Conservation (phyloP, 2,888 invertebrate species). For the Pollenia labialis region DNA sequence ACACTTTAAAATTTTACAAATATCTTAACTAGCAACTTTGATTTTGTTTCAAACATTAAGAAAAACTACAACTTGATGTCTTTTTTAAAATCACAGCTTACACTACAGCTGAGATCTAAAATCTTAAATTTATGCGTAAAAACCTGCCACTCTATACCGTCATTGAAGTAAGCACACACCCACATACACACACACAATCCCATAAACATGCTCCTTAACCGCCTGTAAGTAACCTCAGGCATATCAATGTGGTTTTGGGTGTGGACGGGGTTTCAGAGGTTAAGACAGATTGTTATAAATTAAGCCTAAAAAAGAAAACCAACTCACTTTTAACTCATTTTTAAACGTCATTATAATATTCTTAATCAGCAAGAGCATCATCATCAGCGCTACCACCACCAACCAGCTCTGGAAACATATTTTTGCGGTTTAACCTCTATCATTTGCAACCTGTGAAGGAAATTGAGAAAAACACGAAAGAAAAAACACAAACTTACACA, state of each 20-base stretch:
- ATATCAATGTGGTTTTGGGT: constrained; percentile 48
- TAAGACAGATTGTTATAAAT: constrained; percentile 34
- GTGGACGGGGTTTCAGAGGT: not conserved
- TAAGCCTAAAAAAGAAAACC: constrained; percentile 33
- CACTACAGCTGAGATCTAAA: constrained; percentile 32
- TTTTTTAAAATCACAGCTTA: constrained; percentile 39
- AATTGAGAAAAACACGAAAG: not conserved
- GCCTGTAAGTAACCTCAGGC: constrained; percentile 24
- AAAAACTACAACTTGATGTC: constrained; percentile 29
- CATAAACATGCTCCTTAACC: not conserved
- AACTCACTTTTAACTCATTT: constrained; percentile 13
- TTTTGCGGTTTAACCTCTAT: constrained; percentile 67
- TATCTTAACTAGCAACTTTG: constrained; percentile 22
- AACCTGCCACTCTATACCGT: constrained; percentile 31
- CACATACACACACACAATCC: not conserved
- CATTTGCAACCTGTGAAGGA: constrained; percentile 50
- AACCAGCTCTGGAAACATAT: constrained; percentile 54
- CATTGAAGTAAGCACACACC: not conserved
- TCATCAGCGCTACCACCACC: not conserved
- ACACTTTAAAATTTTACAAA: not conserved
- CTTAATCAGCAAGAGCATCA: constrained; percentile 19
- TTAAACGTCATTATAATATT: not conserved
- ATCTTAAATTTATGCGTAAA: constrained; percentile 30
- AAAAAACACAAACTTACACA: constrained; percentile 27
- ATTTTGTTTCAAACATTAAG: constrained; percentile 21